phyloP scores from a whole-genome alignment of 2,797 vertebrate genomes.

The Coreius guichenoti region DNA sequence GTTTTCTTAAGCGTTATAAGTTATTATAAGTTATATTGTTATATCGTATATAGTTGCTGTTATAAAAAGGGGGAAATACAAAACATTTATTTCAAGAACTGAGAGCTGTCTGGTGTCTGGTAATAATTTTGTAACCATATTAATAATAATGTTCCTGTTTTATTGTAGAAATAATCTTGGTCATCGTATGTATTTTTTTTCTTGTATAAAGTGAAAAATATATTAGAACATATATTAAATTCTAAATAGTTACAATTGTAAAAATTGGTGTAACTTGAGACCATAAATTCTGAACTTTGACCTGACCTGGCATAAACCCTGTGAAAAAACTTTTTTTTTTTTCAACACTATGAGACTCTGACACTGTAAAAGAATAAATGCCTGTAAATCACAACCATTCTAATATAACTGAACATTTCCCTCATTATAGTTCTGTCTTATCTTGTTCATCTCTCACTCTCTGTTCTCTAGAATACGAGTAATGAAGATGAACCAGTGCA shows the following conservation, averaged over 20 bases:
- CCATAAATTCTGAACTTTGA: not conserved
- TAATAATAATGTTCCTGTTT: not conserved
- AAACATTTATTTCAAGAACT: not conserved
- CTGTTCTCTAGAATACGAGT: conserved; percentile 59
- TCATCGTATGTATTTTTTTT: too few species aligned
- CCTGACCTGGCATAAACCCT: not conserved
- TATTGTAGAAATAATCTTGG: not conserved
- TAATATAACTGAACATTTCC: not conserved
- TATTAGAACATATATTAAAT: too few species aligned
- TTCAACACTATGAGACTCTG: not conserved
- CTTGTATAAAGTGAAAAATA: too few species aligned
- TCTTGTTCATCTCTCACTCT: conserved; percentile 16
- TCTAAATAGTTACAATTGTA: not conserved
- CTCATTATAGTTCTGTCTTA: not conserved
- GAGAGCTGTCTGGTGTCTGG: not conserved
- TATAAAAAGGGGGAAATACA: not conserved
- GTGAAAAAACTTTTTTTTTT: not conserved
- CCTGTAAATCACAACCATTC: not conserved
- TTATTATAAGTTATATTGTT: not conserved
- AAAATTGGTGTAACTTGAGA: not conserved
- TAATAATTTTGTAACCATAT: not conserved
- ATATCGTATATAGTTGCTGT: not conserved
- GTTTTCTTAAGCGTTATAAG: not conserved
- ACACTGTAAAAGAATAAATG: not conserved
- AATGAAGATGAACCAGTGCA: conserved; percentile 60